Evolutionary conservation across 2,113 vertebrate genomes (phyloP), one percentile per base, ranked within the genome.

Genomic region (Podarcis muralis): DNA sequence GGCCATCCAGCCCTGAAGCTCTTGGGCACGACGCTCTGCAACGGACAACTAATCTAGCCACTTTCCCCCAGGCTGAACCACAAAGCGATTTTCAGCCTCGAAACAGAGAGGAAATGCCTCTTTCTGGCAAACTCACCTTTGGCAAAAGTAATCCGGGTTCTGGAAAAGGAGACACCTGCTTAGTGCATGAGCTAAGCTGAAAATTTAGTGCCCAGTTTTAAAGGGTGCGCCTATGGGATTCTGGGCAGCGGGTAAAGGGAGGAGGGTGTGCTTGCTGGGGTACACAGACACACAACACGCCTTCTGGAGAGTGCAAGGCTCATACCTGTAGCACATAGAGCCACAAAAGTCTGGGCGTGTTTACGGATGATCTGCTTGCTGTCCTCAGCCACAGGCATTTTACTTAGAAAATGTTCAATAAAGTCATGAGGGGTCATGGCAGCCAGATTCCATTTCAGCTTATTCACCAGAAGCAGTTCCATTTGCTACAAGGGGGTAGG

Each of bases 401-500:
- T 99, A 96, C 97, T 97, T 89, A 99, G 98, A 97, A 99, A 99
- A 96, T 99, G 99, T 93, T 99, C 98, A 72, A 99, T 99, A 98
- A 99, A 99, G 93, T 99, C 99, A 74, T 99, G 98, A 69, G 99
- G 98, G 8, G 98, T 99, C 95, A 98, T 98, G 68, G 99, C 98
- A 0, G 99, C 99, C 97, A 99, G 97, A 93, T 99, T 98, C 99
- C 99, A 99, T 96, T 99, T 99, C 95, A 99, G 97, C 92, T 99
- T 99, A 97, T 98, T 99, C 94, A 99, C 97, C 94, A 98, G 97
- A 85, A 99, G 96, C 94, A 99, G 96, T 96, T 99, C 99, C 98
- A 99, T 99, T 97, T 99, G 98, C 99, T 99, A 97, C 71, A 20
- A 92, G 94, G 95, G 90, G 69, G 87, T n/a, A 96, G 90, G 95